Evolutionary conservation across 2,797 vertebrate genomes (phyloP).

Genomic region (Manis pentadactyla): DNA sequence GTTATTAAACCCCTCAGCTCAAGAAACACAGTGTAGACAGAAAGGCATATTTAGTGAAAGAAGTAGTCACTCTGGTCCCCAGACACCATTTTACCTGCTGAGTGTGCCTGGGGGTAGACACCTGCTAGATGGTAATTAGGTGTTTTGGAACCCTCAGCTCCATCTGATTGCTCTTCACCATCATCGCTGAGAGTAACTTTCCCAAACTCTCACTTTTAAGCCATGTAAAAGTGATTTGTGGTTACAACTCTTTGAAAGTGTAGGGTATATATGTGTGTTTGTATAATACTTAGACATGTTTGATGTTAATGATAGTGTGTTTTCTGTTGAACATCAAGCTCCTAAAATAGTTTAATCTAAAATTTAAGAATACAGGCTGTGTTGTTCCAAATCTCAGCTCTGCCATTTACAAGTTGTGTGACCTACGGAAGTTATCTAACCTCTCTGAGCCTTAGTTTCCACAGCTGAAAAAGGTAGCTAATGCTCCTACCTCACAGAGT

Average conservation of each 20-base stretch:
- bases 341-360: not conserved
- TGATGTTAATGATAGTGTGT: not conserved
- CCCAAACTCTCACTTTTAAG: not conserved
- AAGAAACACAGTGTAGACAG: not conserved
- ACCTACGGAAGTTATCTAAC: not conserved
- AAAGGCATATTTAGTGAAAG: conserved; percentile 28
- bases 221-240: not conserved
- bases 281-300: not conserved
- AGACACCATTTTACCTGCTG: conserved; percentile 29
- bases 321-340: not conserved
- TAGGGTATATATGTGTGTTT: not conserved
- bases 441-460: not conserved
- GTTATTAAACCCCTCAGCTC: not conserved
- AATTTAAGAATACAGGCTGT: not conserved
- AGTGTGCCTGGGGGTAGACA: conserved; percentile 18
- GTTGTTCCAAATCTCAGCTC: not conserved
- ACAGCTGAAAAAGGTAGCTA: not conserved
- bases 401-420: not conserved
- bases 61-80: not conserved
- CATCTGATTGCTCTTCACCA: not conserved
- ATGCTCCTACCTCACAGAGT: not conserved
- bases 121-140: conserved; percentile 59
- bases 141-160: conserved; percentile 33
- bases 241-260: not conserved
- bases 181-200: not conserved